Conservation (phyloP, 1,140 invertebrate genomes). For the Nephila pilipes region DNA sequence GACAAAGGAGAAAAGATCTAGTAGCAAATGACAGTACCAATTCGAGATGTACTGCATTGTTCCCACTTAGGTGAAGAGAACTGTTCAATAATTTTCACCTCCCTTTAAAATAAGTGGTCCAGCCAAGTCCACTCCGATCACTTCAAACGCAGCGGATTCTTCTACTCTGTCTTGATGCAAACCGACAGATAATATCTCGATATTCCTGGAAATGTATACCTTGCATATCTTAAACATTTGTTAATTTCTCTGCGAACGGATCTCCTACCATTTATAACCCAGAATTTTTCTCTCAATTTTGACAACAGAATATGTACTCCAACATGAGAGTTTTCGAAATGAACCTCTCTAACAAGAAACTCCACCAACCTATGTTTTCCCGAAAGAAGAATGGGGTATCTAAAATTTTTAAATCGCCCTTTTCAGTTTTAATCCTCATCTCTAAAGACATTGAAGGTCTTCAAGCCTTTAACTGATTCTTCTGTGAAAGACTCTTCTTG, state of each 20-base stretch:
- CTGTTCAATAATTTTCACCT: no score
- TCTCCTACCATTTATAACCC: not conserved
- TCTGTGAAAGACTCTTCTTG: no score
- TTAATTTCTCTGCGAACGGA: not conserved
- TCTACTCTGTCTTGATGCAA: not conserved
- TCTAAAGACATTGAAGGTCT: no score
- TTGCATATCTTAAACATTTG: not conserved
- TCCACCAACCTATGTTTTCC: not conserved
- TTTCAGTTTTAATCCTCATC: not conserved
- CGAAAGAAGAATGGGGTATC: not conserved
- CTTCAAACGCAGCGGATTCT: not conserved
- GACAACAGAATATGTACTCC: slow-evolving; percentile 23
- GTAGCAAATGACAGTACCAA: not conserved
- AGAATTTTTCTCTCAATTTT: slow-evolving; percentile 18
- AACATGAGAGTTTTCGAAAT: not conserved
- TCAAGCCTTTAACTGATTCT: no score
- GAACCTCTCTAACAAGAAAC: not conserved
- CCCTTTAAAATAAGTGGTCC: not conserved
- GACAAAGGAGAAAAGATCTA: not conserved
- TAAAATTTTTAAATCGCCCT: not conserved
- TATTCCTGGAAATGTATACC: not conserved
- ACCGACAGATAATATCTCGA: not conserved
- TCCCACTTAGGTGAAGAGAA: not conserved
- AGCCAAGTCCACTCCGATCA: not conserved
- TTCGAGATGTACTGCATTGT: not conserved